A percentile compares a stretch with the other conserved stretches of the same genome.
Evolutionary conservation across 53 echinoderm and acorn worm species (phyloP).

Genomic region (Stichopus horrens): DNA sequence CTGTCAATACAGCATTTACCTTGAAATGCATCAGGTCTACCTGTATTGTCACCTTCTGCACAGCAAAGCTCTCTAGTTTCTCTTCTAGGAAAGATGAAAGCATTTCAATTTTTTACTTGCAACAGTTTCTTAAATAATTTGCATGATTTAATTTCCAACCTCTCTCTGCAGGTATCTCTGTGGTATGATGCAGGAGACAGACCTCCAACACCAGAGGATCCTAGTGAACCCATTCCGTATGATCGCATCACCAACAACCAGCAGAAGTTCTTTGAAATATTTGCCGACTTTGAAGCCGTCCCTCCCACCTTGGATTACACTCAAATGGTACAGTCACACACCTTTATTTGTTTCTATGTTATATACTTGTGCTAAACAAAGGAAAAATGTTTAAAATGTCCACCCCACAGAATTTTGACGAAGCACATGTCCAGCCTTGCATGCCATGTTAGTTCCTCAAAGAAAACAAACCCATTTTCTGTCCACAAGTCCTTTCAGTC

Average conservation of each 20-base stretch:
- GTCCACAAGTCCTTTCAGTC: too few relatives aligned
- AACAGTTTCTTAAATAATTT: background rate
- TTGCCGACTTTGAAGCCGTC: conserved; percentile 59
- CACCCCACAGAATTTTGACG: too few relatives aligned
- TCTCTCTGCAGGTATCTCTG: conserved; percentile 65
- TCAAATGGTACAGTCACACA: conserved; percentile 64
- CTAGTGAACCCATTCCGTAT: conserved; percentile 70
- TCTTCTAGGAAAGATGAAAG: background rate
- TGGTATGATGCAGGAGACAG: conserved; percentile 73
- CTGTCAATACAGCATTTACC: too few relatives aligned
- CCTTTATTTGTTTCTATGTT: too few relatives aligned
- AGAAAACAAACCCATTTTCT: too few relatives aligned
- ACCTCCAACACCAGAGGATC: conserved; percentile 68
- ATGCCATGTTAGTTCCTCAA: too few relatives aligned
- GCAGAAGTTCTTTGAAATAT: conserved; percentile 81
- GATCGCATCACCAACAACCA: conserved; percentile 74
- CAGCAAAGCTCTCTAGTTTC: background rate
- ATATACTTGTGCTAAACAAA: too few relatives aligned
- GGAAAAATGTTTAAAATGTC: too few relatives aligned
- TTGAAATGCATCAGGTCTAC: too few relatives aligned
- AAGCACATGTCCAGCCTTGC: too few relatives aligned
- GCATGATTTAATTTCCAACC: background rate
- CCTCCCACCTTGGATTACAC: conserved; percentile 86
- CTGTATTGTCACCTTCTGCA: background rate
- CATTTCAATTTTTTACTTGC: background rate